Evolutionary conservation across 2,888 invertebrate genomes (phyloP), one percentile per base, ranked within the genome.

Genomic region (Caenorhabditis drosophilae): DNA sequence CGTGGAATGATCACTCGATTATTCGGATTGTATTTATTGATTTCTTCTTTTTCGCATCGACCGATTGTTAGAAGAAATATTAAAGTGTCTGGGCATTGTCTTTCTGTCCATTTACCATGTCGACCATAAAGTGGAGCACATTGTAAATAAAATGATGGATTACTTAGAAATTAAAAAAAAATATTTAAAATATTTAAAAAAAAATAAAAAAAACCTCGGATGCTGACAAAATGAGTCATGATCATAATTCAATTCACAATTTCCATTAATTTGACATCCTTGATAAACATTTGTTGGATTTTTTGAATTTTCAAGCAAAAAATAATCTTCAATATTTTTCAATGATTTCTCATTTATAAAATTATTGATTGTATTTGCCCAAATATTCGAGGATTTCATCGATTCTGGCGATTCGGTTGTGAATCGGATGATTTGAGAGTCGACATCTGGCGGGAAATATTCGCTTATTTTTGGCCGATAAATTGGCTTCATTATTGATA

Each of bases 71-170:
- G 56, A 6, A 70, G 35, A 50, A 73, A 73, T 22, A 67, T 16
- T n/a, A 73, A 47, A 0, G 70, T 67, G 23, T 66, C 67, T 0
- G 73, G 73, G 54, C 73, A 73, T 25, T 54, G 48, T 27, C 73
- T 12, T 15, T 61, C 60, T 3, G 70, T 69, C 73, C 73, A 73
- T 31, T 63, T 27, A 15, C 73, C 73, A 15, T 53, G 31, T 44
- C 68, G 51, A 12, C 70, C 70, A 35, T 62, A 58, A 23, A 70
- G 38, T 35, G 73, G 73, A 45, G 70, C 63, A 48, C 73, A 73
- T 62, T 73, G 68, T 11, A 73, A 50, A 42, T 70, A 70, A 40
- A 51, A 48, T n/a, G 70, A 64, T 4, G 60, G 61, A 34, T 54
- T 31, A 34, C 67, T 70, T 35, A 31, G 57, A 50, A 20, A 36